phyloP scores from a whole-genome alignment of 2,888 invertebrate genomes.

The Oxyteleia sp. region DNA sequence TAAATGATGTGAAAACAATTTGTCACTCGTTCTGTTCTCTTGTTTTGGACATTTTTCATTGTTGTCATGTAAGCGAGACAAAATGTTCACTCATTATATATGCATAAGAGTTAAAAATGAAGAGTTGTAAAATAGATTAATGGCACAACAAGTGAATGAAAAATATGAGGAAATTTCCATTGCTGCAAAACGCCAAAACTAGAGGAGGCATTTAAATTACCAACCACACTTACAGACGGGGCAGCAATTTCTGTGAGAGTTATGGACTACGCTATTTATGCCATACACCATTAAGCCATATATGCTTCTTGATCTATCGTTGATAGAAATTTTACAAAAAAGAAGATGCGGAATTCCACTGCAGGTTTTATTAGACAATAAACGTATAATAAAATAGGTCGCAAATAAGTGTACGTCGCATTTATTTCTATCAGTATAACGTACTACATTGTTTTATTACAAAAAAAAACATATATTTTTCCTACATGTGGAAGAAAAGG shows the following conservation, averaged over 20 bases:
- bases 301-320: slow-evolving; percentile 41
- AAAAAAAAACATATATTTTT: no score
- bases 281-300: slow-evolving; percentile 36
- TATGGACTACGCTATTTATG: slow-evolving; percentile 38
- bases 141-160: slow-evolving; percentile 54
- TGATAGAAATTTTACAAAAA: slow-evolving; percentile 52
- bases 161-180: slow-evolving; percentile 54
- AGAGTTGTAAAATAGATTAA: slow-evolving; percentile 48
- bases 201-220: slow-evolving; percentile 57
- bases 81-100: slow-evolving; percentile 29
- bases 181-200: slow-evolving; percentile 41
- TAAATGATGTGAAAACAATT: slow-evolving; percentile 15
- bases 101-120: slow-evolving; percentile 34
- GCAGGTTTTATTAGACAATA: slow-evolving; percentile 26
- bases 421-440: no score
- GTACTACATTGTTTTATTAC: no score
- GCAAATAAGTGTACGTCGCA: slow-evolving; percentile 6
- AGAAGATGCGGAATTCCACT: slow-evolving; percentile 43
- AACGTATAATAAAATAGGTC: slow-evolving; percentile 7
- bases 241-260: slow-evolving; percentile 54
- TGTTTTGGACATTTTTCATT: slow-evolving; percentile 14
- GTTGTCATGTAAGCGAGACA: slow-evolving; percentile 2
- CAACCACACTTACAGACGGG: slow-evolving; percentile 37
- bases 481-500: no score
- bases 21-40: slow-evolving; percentile 3